A percentile compares a stretch with the other conserved stretches of the same genome.
phyloP scores from a whole-genome alignment of 2,888 invertebrate genomes.

The Mycogona germanica region DNA sequence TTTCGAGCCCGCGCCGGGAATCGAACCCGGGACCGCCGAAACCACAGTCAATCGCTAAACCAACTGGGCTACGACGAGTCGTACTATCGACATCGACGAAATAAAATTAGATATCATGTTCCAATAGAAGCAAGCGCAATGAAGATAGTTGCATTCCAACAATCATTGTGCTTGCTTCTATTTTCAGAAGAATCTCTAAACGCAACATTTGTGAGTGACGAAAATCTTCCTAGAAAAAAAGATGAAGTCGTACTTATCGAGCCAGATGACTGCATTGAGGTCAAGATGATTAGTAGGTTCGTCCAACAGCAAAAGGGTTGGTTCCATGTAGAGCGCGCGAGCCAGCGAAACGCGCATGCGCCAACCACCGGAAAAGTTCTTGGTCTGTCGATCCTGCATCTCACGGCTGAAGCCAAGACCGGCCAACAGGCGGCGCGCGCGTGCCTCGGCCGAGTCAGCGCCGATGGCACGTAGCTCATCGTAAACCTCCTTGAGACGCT shows the following conservation, averaged over 20 bases:
- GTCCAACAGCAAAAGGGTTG: slow-evolving; percentile 90
- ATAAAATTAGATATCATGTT: too few relatives aligned
- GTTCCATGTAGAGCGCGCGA: slow-evolving; percentile 89
- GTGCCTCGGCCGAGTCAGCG: slow-evolving; percentile 94
- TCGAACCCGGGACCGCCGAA: too few relatives aligned
- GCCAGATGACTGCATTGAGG: slow-evolving; percentile 98
- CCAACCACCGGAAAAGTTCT: slow-evolving; percentile 73
- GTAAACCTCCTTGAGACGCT: slow-evolving; percentile 78
- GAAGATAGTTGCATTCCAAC: too few relatives aligned
- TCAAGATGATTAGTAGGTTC: slow-evolving; percentile 99
- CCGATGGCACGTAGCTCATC: slow-evolving; percentile 91
- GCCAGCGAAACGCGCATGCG: slow-evolving; percentile 98
- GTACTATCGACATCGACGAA: too few relatives aligned
- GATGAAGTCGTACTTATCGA: slow-evolving; percentile 79
- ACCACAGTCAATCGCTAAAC: too few relatives aligned
- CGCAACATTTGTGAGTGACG: too few relatives aligned
- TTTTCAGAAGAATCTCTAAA: too few relatives aligned
- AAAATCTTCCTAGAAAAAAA: neutral
- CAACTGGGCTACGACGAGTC: too few relatives aligned
- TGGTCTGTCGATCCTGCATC: slow-evolving; percentile 71
- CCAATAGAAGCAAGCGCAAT: too few relatives aligned
- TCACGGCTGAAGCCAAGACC: slow-evolving; percentile 79
- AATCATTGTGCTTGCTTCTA: too few relatives aligned
- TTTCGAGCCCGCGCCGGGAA: too few relatives aligned
- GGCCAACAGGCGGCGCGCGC: slow-evolving; percentile 88